These are phyloP conservation scores for Trachemys scripta DNA, from an alignment of 2,113 vertebrate species.

Conservation along the genomic window DNA sequence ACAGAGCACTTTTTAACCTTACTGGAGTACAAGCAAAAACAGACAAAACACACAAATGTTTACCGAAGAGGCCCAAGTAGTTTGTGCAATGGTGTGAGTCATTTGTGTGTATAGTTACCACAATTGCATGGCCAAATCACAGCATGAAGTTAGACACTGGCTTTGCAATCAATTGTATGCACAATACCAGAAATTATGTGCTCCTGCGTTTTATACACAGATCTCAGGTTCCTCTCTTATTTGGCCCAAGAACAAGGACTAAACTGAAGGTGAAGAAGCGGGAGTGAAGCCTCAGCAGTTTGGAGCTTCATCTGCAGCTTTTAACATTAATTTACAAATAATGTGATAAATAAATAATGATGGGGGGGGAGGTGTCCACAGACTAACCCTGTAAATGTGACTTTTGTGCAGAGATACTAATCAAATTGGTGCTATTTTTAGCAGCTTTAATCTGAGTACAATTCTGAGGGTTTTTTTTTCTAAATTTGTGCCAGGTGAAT, in stretches of 20 bases:
- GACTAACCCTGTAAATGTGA: neutral
- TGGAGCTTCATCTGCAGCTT: neutral
- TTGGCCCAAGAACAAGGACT: neutral
- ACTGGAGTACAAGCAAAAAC: neutral
- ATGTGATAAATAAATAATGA: neutral
- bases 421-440: neutral
- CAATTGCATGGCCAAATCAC: neutral
- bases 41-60: neutral
- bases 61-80: neutral
- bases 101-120: neutral
- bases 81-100: neutral
- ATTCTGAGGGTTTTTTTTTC: neutral
- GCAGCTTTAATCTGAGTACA: neutral
- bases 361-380: neutral
- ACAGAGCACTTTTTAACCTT: neutral
- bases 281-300: neutral
- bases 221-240: neutral
- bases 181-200: neutral
- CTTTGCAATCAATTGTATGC: neutral
- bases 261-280: constrained; percentile 17
- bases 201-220: neutral
- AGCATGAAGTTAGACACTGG: neutral
- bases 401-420: neutral
- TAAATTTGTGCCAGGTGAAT: neutral
- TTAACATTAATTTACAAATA: neutral